Base-by-base conservation (phyloP, 1,140 invertebrate genomes). In the Bombyx mandarina region DNA sequence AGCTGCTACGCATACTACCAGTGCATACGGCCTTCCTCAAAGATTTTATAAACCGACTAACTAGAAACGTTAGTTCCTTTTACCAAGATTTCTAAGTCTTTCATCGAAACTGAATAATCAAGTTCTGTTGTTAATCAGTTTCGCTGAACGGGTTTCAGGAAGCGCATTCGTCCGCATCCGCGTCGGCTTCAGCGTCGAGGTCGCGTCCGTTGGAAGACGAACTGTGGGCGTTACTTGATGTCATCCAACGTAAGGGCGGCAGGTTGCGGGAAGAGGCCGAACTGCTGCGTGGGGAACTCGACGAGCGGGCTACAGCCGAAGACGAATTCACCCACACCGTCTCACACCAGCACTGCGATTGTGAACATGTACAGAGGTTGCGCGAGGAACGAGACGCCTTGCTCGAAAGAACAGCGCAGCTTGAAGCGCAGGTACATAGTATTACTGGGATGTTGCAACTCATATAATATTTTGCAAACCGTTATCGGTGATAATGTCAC, bases 141-240 rank as follows among this genome's bases (percentile, higher is more conserved):
- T 35, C 26, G 26, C 26, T 35, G 26, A 35, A 35, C 26, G 26
- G 26, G 26, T 35, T 35, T 35, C 94, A 94, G 76, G 93, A 95
- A 72, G 91, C 91, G 45, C 91, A 92, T 73, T 93, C 92, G 12
- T 77, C 89, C 64, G 71, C 89, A 45, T 75, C 90, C 62, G 77
- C 90, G 64, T 54, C 83, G 68, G 67, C 87, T 43, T 82, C 60
- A 53, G 71, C 82, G 0, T 63, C 82, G 2, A 70, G 82, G 12
- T 67, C 80, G 8, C 70, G 83, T 0, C 77, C 84, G 3, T 74
- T 86, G 12, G 94, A 96, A 75, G 94, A 96, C 72, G 95, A 97
- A 71, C 88, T 96, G 8, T 95, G 94, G 91, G 94, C 94, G 64
- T 88, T 96, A 42, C 88, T 97, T 54, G 95, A 97, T 74, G 93